Evolutionary conservation across 2,888 invertebrate genomes (phyloP), one percentile per base, ranked within the genome.

Genomic region (Rhamnusium bicolor): DNA sequence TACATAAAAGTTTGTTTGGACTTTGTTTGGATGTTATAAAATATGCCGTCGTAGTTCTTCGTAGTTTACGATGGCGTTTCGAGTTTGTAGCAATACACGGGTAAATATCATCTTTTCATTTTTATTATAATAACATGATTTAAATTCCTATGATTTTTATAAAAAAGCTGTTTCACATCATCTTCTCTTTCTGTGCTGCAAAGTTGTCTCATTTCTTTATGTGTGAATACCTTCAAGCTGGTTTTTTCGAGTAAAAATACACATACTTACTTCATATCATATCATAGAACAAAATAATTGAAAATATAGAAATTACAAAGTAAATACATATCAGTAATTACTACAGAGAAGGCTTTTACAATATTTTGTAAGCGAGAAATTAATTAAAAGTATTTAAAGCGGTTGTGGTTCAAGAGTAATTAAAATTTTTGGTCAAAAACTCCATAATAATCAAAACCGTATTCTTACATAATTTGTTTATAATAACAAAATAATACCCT

Each of bases 101-200:
- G 69, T 69, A 61, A 69, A 61, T 69, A 60, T 69, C 40, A 69
- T 60, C 61, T 69, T 67, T 61, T 69, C 61, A 69, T 69, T 69
- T 69, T 69, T 69, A 69, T 69, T 61, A 61, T 62, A 62, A n/a
- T n/a, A n/a, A n/a, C 21, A 40, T 70, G 63, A 70, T 70, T 62
- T 54, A 70, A 70, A 62, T 70, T 70, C 70, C 63, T 51, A 53
- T 51, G 49, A 68, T 69, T 70, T 70, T 63, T 69, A 67, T 53
- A 21, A 18, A 62, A 70, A 70, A 70, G 70, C 54, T 6, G 62
- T 29, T 51, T 70, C 27, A 51, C 46, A 29, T 29, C 54, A 49
- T 63, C 70, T n/a, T n/a, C 3, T 56, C 46, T 51, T 21, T 69
- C 54, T 51, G 32, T 61, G 40, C 62, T 24, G 51, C 62, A 29